Evolutionary conservation across 2,797 vertebrate species (phyloP).

Genomic region (Eurystomus glaucurus): DNA sequence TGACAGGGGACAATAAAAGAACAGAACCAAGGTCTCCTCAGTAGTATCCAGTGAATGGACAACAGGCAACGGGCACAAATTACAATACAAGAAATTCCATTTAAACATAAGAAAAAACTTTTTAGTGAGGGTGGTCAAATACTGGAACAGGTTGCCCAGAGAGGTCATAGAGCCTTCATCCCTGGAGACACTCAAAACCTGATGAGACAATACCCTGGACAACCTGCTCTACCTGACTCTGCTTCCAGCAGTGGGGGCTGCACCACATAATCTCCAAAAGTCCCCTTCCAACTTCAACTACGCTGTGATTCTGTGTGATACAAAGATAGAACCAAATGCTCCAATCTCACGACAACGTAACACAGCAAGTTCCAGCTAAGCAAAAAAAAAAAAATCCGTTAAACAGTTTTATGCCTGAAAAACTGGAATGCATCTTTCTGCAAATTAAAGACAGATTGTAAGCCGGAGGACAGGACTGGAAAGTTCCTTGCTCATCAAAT

Average conservation of each 20-base stretch:
- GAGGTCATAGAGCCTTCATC: not conserved
- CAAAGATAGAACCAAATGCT: conserved; percentile 25
- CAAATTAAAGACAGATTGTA: conserved; percentile 85
- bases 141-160: not conserved
- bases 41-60: not conserved
- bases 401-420: conserved; percentile 74
- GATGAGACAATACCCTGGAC: not conserved
- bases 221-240: not conserved
- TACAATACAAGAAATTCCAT: not conserved
- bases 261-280: not conserved
- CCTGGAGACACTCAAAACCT: not conserved
- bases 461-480: conserved; percentile 76
- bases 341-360: conserved; percentile 33
- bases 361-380: conserved; percentile 34
- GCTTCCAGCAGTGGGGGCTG: not conserved
- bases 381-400: not conserved
- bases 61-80: not conserved
- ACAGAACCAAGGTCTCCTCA: not conserved
- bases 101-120: not conserved
- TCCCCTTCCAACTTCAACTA: not conserved
- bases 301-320: not conserved
- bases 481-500: conserved; percentile 82
- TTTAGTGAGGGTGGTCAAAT: not conserved
- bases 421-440: conserved; percentile 77
- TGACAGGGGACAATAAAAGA: not conserved